Percentiles rank a stretch among this genome's conserved stretches.
These are phyloP conservation scores for Acleris cristana DNA, from an alignment of 2,888 invertebrate species.

Conservation along the genomic window DNA sequence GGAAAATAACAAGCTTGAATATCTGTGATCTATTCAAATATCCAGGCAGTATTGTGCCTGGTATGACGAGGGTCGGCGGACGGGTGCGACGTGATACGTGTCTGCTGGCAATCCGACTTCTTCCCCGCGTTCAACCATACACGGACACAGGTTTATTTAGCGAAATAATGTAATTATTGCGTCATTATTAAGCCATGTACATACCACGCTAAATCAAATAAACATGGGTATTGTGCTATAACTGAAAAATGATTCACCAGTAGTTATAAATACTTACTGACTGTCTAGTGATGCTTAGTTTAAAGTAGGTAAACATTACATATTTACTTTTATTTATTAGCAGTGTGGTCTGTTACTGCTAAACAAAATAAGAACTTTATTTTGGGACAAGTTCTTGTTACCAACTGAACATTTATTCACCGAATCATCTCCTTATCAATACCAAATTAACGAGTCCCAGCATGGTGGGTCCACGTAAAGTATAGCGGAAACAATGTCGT, in stretches of 20 bases:
- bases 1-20: conserved; percentile 1
- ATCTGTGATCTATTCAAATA: conserved; percentile 13
- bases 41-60: conserved; percentile 18
- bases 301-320: too few relatives aligned
- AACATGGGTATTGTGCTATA: neutral
- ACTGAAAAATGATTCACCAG: too few relatives aligned
- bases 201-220: too few relatives aligned
- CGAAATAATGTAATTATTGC: conserved; percentile 1
- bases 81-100: conserved; percentile 9
- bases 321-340: too few relatives aligned
- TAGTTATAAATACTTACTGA: too few relatives aligned
- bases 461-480: too few relatives aligned
- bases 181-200: neutral
- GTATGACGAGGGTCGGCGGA: conserved; percentile 16
- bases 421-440: too few relatives aligned
- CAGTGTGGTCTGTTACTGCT: neutral
- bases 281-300: too few relatives aligned
- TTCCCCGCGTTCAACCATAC: conserved; percentile 5
- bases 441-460: too few relatives aligned
- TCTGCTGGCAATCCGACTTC: conserved; percentile 16
- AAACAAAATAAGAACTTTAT: neutral
- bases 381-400: too few relatives aligned
- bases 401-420: too few relatives aligned
- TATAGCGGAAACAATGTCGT: too few relatives aligned
- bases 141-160: conserved; percentile 6